phyloP scores from a whole-genome alignment of 2,888 invertebrate species.

The Quadroppia sp. region DNA sequence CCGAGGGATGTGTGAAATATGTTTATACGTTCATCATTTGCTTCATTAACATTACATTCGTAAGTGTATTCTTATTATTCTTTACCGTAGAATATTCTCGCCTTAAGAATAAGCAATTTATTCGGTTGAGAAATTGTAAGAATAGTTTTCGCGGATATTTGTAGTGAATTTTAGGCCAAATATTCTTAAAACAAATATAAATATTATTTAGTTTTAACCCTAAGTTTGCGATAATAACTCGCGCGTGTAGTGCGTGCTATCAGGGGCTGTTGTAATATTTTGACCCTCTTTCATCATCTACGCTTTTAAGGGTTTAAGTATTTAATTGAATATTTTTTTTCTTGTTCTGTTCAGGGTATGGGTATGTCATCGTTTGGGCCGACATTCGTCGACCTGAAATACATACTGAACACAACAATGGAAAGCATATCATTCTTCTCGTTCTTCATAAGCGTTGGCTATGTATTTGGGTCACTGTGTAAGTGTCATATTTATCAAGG shows the following conservation, averaged over 20 bases:
- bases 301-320: not conserved
- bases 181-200: too few relatives aligned
- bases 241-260: too few relatives aligned
- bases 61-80: not conserved
- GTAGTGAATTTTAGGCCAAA: too few relatives aligned
- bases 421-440: not conserved
- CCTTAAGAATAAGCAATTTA: too few relatives aligned
- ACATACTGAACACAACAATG: constrained; percentile 1
- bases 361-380: not conserved
- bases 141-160: too few relatives aligned
- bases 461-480: not conserved
- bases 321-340: not conserved
- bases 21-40: not conserved
- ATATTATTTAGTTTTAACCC: too few relatives aligned
- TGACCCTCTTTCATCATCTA: not conserved
- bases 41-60: not conserved
- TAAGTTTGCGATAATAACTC: too few relatives aligned
- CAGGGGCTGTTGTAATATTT: too few relatives aligned
- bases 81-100: too few relatives aligned
- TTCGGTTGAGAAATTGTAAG: too few relatives aligned
- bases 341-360: not conserved
- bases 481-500: too few relatives aligned
- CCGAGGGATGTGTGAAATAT: not conserved
- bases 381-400: constrained; percentile 6
- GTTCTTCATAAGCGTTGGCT: not conserved